Base-by-base conservation (phyloP, 2,113 vertebrate genomes). In the Macquaria ambigua region DNA sequence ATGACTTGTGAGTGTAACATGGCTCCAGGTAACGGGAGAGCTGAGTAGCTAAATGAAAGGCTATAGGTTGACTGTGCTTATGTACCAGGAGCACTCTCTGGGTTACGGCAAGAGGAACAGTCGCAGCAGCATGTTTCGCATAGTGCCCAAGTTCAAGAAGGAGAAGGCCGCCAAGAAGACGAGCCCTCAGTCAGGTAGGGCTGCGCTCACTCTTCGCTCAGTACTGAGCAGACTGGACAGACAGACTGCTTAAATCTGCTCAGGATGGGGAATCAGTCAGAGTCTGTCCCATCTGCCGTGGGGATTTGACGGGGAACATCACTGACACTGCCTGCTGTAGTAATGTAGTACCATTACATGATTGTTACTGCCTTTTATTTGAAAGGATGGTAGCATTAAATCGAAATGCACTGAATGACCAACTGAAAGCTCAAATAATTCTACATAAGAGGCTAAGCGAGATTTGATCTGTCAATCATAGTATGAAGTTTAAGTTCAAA, bases 141-240 rank as follows among this genome's bases (percentile, higher is more conserved):
- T 99, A 84, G 98, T 99, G 92, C 98, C 98, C 95, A 99, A 98
- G 92, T 99, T 99, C 96, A 99, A 99, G 96, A 99, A 99, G 92
- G 98, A 99, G 87, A 99, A 98, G 88, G 91, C 93, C 67, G 90
- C 96, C 94, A 97, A 98, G 97, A 99, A 98, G 96, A 95, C 94
- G 48, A 97, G 95, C 89, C 94, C 96, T 68, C 98, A 97, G 94
- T 97, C 97, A 97, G 98, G 98, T 99, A 98, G 95, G 95, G 85
- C 25, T 25, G 34, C 3, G 16, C 50, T n/a, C 55, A 25, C 43
- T 21, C 52, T 34, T 37, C 68, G 74, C 37, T 75, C 69, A 41
- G 31, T 28, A 25, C 34, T 62, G 70, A 73, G 25, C 77, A 64
- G 61, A 61, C 48, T 21, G 23, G 73, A 73, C 70, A 63, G 67